phyloP scores from a whole-genome alignment of 2,113 vertebrate genomes.

The Pseudorectes ferrugineus region DNA sequence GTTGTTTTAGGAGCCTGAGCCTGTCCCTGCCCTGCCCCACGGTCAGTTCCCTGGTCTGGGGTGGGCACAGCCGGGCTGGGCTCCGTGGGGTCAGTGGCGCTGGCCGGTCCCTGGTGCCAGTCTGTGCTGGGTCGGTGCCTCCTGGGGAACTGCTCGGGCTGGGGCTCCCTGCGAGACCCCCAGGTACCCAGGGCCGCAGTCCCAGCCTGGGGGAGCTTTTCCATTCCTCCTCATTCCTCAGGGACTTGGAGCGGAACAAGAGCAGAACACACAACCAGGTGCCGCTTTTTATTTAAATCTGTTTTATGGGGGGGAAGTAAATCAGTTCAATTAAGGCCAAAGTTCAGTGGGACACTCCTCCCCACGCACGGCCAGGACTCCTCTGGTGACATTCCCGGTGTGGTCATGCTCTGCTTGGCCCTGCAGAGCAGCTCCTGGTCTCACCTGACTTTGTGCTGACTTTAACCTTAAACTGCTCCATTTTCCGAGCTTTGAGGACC shows the following conservation, averaged over 20 bases:
- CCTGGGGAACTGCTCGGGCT: not conserved
- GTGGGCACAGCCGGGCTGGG: accelerated
- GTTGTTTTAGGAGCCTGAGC: accelerated
- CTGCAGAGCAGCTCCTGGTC: accelerated
- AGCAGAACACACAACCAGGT: not conserved
- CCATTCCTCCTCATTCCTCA: not conserved
- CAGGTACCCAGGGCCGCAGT: not conserved
- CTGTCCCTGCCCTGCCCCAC: not conserved
- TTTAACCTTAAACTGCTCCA: not conserved
- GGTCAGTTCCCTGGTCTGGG: too few species aligned
- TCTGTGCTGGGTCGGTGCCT: not conserved
- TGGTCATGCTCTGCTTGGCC: not conserved
- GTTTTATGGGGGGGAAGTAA: not conserved
- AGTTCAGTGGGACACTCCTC: not conserved
- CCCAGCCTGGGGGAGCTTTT: too few species aligned
- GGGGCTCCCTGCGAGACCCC: not conserved
- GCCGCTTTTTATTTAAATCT: accelerated
- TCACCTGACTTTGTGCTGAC: not conserved
- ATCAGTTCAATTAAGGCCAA: not conserved
- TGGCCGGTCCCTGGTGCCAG: not conserved
- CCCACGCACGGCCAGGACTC: not conserved
- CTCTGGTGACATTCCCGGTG: not conserved
- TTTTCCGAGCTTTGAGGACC: not conserved
- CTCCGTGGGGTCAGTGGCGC: accelerated
- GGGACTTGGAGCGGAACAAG: too few species aligned